Base-by-base conservation (phyloP, 1,140 invertebrate species). In the Neoseiulus cucumeris region DNA sequence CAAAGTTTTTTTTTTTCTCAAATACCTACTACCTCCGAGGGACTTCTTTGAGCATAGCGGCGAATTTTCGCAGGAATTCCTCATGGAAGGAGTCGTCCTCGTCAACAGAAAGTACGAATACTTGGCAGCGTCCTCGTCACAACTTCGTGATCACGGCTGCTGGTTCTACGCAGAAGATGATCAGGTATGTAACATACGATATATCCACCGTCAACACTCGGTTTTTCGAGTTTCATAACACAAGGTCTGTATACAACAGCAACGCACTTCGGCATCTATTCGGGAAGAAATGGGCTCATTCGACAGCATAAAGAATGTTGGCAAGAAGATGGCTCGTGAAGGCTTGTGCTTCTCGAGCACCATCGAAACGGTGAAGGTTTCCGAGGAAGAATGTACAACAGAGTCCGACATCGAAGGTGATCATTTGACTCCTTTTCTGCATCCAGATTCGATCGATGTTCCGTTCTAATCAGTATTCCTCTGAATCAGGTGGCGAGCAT, bases 291-390 rank as follows among this genome's bases (percentile, higher is more conserved):
- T 73, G 68, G 73, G 73, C 6, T 51, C 73, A 29, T 73, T 73
- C 64, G 67, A 64, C 30, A 65, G 69, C 9, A 71, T 69, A 9
- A 47, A 66, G 7, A 71, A 68, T 66, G 72, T 74, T 22, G 69
- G 72, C 2, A 74, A 74, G 64, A 71, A 71, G 64, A 72, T 74
- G 69, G 70, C 73, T 20, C 45, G 73, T 30, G 70, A 74, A 67
- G 73, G 73, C 14, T 72, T 73, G 42, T 70, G 71, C 47, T 74
- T 74, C 73, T 86, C 4, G 85, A 87, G 73, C 76, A 87, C 64
- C 81, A 82, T 18, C 73, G 77, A 64, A 87, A 88, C 72, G 77
- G 81, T 0, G 82, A 84, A 71, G 87, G 85, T 74, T 80, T 83
- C 1, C 74, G 82, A 65, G 84, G 47, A 69, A 9, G 51, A 70